Evolutionary conservation across 2,888 invertebrate species (phyloP), one percentile per base, ranked within the genome.

Genomic region (Eueremaeus valkanovi): DNA sequence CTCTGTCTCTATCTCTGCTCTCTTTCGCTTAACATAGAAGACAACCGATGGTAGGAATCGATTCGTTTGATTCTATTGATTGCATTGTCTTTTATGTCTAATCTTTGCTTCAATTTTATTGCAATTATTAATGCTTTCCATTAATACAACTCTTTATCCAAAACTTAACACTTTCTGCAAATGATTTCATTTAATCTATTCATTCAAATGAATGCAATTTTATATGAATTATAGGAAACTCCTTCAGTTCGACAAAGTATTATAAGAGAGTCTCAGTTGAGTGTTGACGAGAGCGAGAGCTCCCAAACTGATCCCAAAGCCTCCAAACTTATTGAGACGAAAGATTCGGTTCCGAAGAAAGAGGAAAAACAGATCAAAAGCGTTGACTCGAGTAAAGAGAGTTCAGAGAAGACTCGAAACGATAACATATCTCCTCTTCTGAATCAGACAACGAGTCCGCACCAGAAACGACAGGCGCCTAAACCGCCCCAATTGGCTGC

Each of bases 381-480:
- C 21, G 21, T 24, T 63, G 58, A 73, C 5, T 29, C 36, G 1
- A 75, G 21, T 51, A 42, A 24, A 31, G 45, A 72, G 21, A 74
- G 24, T 24, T 27, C 33, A 36, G 31, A 72, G 68, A 49, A 74
- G 45, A 40, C 61, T 42, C 29, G n/a, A 33, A 73, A 45, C 27
- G 40, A 66, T 24, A 75, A 70, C 27, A 11, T 66, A 33, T 21
- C 63, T 33, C 5, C 63, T 6, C 21, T 55, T 55, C 21, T 55
- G 11, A 66, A 36, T 36, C 63, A 75, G 3, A 68, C 1, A n/a
- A n/a, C n/a, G n/a, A n/a, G n/a, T 70, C 68, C 24, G 3, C 58
- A 55, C 29, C 75, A 74, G 33, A 76, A 76, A 75, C 75, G 76
- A 27, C 74, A 70, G 58, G 76, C 76, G 42, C 76, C 76, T 27